Evolutionary conservation across 2,113 vertebrate genomes (phyloP).

Genomic region (Stigmatopora nigra): DNA sequence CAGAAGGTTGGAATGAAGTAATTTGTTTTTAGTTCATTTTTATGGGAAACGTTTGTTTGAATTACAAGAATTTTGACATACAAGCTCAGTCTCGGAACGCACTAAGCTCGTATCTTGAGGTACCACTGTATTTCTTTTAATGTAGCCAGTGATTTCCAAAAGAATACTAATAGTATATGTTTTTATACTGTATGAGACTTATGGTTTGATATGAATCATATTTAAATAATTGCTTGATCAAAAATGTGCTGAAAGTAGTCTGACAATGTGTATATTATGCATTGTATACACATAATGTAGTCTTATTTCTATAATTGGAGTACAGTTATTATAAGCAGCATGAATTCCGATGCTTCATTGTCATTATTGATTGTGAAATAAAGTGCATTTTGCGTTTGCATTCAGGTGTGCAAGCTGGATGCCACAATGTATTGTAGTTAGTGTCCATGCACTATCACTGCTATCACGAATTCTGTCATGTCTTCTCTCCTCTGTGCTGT

Average conservation of each 20-base stretch:
- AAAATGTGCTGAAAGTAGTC: background rate
- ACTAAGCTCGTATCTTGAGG: no score
- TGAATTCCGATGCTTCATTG: no score
- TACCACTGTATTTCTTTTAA: background rate
- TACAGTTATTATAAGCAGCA: no score
- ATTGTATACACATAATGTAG: background rate
- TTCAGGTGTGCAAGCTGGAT: background rate
- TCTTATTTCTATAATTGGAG: no score
- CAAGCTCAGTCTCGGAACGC: no score
- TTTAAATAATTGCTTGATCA: background rate
- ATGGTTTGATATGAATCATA: background rate
- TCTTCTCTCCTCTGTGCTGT: conserved; percentile 11
- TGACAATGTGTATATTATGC: background rate
- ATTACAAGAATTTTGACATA: no score
- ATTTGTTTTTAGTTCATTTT: no score
- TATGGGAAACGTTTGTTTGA: no score
- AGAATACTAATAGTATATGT: no score
- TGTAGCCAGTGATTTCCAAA: background rate
- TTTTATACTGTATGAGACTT: background rate
- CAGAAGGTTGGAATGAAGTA: no score
- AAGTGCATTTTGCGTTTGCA: background rate
- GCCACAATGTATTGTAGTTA: background rate
- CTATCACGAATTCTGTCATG: background rate
- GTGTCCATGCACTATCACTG: background rate
- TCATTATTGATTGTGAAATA: background rate